Evolutionary conservation across 1,140 invertebrate species (phyloP), one percentile per base, ranked within the genome.

Genomic region (Megalonaias nervosa): DNA sequence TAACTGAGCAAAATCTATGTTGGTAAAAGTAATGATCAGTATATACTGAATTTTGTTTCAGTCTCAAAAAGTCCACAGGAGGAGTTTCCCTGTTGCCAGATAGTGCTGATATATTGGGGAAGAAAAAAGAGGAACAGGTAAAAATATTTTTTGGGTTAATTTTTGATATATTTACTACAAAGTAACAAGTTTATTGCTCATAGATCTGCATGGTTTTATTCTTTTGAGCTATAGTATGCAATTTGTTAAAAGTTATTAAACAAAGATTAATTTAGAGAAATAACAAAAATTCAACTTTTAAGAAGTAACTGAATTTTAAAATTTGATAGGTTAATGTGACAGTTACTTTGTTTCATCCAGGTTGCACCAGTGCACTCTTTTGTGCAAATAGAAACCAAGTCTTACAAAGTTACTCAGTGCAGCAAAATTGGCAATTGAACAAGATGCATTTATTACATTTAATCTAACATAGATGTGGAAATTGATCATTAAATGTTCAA

Each of bases 1-100:
- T 71, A 13, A 0, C n/a, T 21, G 14, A 31, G 9, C 15, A 13
- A 31, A 19, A 48, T 9, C 26, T n/a, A 13, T n/a, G 4, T 59
- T 65, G 26, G 59, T 19, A n/a, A 62, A 14, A 56, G 12, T 62
- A 79, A 65, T 6, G 80, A 64, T 16, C 74, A 78, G 58, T 11
- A 48, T 11, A 48, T 6, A 9, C 38, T 11, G 1, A 9, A 48
- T 48, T 48, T 6, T 48, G 38, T 48, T 48, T 48, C 9, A 48
- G 31, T 48, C 31, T 31, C 19, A 87, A 86, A 71, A 86, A 84
- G 67, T 82, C 84, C 17, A 74, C 79, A 16, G 86, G 86, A 19
- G 86, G 79, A 13, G 85, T 86, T 12, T 81, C 86, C 3, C 68
- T 87, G 79, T 87, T 87, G 78, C 74, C 74, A 13, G 81, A 82